Base-by-base conservation (phyloP, 2,797 vertebrate genomes). In the Sparus aurata region DNA sequence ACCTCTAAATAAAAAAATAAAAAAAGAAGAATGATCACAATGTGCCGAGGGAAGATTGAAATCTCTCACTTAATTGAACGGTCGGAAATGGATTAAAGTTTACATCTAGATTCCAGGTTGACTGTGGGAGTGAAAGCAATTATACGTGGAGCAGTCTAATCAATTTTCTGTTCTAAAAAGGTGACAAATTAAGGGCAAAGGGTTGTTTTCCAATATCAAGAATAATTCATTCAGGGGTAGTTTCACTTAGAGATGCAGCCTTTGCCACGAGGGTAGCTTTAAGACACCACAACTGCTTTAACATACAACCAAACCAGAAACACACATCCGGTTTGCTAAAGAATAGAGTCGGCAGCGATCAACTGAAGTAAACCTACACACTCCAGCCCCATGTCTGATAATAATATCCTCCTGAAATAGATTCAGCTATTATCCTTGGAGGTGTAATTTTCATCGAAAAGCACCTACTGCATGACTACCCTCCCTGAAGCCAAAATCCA, bases 401-500 rank as follows among this genome's bases (percentile, higher is more conserved):
- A 34, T 80, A 67, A 74, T 76, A 68, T 65, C 55, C 16, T 63
- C 64, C 59, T 43, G 9, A 83, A 89, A 85, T 59, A 79, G 65
- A 85, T 79, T 87, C 18, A n/a, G 55, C 54, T 69, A 86, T 83
- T 84, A 85, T 80, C 76, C 79, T 85, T 68, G 27, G 69, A 87
- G 76, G 79, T 83, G 63, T 84, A 69, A 86, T 86, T 85, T 89
- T 76, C 67, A 82, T 80, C 52, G 38, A 67, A 82, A 80, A 68
- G 71, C 68, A 82, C 77, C 65, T 54, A 49, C 64, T 68, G 55
- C 67, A 77, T 77, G 75, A 73, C 70, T 80, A 71, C 73, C 3
- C 30, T 87, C 85, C 82, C 86, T 59, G 62, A 76, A 90, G 85
- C 80, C 43, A 79, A 55, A 81, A 84, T 86, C 76, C 75, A 90